Conservation (phyloP, 2,888 invertebrate genomes). For the Acleris sparsana region DNA sequence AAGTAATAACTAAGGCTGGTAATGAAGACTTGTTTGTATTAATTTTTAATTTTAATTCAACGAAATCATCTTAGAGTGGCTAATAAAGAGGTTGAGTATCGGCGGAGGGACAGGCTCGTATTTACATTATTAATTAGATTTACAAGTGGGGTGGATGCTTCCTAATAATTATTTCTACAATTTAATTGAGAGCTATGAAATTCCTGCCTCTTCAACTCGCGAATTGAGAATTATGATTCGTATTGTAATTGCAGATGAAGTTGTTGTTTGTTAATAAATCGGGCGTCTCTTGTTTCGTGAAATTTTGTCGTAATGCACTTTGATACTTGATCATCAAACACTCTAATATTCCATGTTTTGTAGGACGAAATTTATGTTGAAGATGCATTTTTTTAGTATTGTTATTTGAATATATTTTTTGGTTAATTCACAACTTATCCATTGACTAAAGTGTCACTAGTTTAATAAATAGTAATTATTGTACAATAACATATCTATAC, state of each 20-base stretch:
- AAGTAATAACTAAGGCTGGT: too few species aligned
- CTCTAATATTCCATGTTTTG: too few species aligned
- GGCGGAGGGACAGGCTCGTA: constrained; percentile 63
- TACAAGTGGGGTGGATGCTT: constrained; percentile 74
- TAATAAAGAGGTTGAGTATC: constrained; percentile 52
- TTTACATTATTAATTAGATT: constrained; percentile 78
- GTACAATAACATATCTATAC: too few species aligned
- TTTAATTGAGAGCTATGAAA: constrained; percentile 80
- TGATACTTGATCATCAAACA: too few species aligned
- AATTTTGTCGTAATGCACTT: too few species aligned
- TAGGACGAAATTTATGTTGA: too few species aligned
- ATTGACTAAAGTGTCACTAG: too few species aligned
- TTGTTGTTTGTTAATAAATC: background rate
- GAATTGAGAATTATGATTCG: constrained; percentile 33
- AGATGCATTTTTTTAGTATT: too few species aligned
- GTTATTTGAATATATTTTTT: too few species aligned
- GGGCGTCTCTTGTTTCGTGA: too few species aligned
- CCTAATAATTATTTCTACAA: constrained; percentile 75
- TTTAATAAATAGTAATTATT: too few species aligned
- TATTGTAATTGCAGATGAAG: constrained; percentile 18
- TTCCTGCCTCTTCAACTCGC: constrained; percentile 64
- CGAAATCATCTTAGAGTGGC: constrained; percentile 51
- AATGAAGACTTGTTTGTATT: constrained; percentile 15
- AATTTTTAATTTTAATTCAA: constrained; percentile 25
- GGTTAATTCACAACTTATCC: too few species aligned